Base-by-base conservation (phyloP, 2,797 vertebrate genomes). In the Percopsis omiscomaycus region DNA sequence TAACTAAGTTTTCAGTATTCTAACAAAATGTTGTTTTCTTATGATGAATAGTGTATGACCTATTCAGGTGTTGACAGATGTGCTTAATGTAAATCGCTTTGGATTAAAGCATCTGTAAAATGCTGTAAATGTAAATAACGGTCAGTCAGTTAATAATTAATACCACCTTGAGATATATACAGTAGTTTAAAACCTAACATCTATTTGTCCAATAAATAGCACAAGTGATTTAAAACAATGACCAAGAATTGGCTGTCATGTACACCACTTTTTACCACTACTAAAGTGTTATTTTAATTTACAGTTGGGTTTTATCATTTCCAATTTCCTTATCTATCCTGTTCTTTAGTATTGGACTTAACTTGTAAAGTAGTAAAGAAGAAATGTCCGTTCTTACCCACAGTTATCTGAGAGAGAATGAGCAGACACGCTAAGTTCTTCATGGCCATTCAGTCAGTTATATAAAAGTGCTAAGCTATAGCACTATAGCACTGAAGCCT, bases 361-460 rank as follows among this genome's bases (percentile, higher is more conserved):
- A 32, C 5, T 15, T 8, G 30, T 55, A 49, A 49, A 49, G 16
- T 22, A 58, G 4, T 11, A 45, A 45, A 46, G 8, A 22, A 52
- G 8, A 46, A 47, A 30, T 15, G 11, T 46, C 22, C 32, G 4
- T 68, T 74, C 66, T 78, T 81, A 91, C 89, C 88, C 73, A 73
- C 54, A 22, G 61, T 62, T 22, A 87, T 66, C 27, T 73, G 71
- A 71, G 68, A 59, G 22, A 85, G 48, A 48, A 88, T 3, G 3
- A 90, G 15, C 56, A 68, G 0, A 15, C 46, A 58, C 1, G 46
- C 32, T 5, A 61, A 45, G n/a, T 44, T 68, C 84, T 58, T 87
- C 86, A 83, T 82, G 60, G 64, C 45, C 28, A 27, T 22, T 56
- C 13, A n/a, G 28, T 48, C 56, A 42, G 59, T 46, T 47, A 5